Evolutionary conservation across 1,140 invertebrate genomes (phyloP).

Genomic region (Eupristina koningsbergeri): DNA sequence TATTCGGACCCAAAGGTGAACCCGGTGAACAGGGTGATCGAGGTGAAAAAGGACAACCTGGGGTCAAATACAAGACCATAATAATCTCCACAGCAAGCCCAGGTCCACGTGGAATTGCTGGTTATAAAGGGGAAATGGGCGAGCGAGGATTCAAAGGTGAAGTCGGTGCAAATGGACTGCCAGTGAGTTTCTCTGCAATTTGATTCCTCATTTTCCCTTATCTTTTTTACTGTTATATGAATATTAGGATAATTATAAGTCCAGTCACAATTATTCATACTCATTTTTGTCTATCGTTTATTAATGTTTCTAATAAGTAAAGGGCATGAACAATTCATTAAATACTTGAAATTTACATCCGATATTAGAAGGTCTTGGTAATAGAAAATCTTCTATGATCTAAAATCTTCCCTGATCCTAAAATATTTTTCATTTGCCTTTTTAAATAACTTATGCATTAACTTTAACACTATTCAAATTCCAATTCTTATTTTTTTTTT

Average conservation of each 20-base stretch:
- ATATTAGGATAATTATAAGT: background rate
- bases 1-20: conserved; percentile 65
- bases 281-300: no score
- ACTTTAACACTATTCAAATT: no score
- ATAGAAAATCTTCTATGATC: no score
- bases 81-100: conserved; percentile 58
- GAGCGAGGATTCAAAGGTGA: conserved; percentile 76
- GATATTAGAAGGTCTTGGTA: no score
- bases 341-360: no score
- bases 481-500: no score
- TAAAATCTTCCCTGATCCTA: no score
- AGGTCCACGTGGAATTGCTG: conserved; percentile 74
- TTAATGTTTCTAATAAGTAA: no score
- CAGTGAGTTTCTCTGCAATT: conserved; percentile 65
- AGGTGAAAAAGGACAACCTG: conserved; percentile 70
- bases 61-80: conserved; percentile 44
- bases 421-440: no score
- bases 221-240: background rate
- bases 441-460: no score
- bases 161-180: conserved; percentile 73
- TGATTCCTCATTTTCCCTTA: background rate
- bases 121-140: conserved; percentile 76
- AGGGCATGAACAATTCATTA: no score
- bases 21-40: conserved; percentile 73
- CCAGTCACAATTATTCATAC: background rate